Percentiles rank a stretch among this genome's conserved stretches.
phyloP scores from a whole-genome alignment of 1,140 invertebrate species.

The Steinernema feltiae region DNA sequence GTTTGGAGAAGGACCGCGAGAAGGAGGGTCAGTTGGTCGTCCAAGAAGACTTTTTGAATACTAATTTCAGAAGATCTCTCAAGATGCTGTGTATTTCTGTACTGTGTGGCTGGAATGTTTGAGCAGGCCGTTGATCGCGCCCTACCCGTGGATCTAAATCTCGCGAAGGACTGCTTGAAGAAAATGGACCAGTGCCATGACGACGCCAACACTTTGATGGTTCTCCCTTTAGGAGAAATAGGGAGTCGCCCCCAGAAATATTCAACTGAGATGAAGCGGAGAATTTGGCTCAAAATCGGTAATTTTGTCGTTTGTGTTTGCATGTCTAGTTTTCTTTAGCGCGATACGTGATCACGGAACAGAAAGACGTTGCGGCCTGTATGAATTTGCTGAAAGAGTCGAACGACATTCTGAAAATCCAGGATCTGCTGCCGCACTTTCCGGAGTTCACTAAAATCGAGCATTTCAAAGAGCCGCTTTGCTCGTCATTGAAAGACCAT shows the following conservation, averaged over 20 bases:
- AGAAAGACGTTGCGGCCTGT: conserved; percentile 24
- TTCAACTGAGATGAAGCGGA: conserved; percentile 69
- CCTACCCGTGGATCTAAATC: conserved; percentile 70
- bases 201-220: background rate
- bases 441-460: conserved; percentile 95
- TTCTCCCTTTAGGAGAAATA: background rate
- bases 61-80: conserved; percentile 56
- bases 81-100: conserved; percentile 76
- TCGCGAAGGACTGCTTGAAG: conserved; percentile 79
- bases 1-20: conserved; percentile 39
- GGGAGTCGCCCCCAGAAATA: conserved; percentile 14
- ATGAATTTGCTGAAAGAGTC: conserved; percentile 72
- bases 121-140: conserved; percentile 85
- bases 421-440: conserved; percentile 94
- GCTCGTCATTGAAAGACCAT: conserved; percentile 33
- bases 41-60: background rate
- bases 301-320: background rate
- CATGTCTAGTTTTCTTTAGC: conserved; percentile 21
- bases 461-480: conserved; percentile 71
- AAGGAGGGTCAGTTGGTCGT: conserved; percentile 45
- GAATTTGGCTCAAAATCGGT: conserved; percentile 90
- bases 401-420: conserved; percentile 76
- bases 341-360: conserved; percentile 20
- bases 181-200: conserved; percentile 64
- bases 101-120: conserved; percentile 79